Evolutionary conservation across 2,888 invertebrate species (phyloP), one percentile per base, ranked within the genome.

Genomic region (Apodemia mormo): DNA sequence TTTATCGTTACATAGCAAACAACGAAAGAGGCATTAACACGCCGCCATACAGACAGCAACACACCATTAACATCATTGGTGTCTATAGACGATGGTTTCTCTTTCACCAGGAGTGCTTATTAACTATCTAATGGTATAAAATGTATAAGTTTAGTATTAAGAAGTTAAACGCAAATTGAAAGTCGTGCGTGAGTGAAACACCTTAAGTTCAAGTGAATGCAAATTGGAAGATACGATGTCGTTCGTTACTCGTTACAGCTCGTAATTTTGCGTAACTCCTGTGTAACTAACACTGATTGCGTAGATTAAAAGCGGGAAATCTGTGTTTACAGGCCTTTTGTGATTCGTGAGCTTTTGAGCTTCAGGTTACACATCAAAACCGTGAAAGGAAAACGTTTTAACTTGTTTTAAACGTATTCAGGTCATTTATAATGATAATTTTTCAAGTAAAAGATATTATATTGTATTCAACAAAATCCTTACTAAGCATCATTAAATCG

Each of bases 201-300:
- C 61, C 10, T 61, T 14, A 33, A 61, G 4, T 29, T 30, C 22
- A 33, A 61, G 29, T 56, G 30, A 58, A 58, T 33, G 14, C 33
- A 61, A 61, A 30, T 61, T 14, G 33, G 30, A 33, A 33, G 61
- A 30, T 14, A 33, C 61, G 33, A 61, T 61, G 33, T 61, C 61
- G 14, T 33, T 61, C 61, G 37, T 61, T 14, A 61, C 61, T 61
- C 58, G 58, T 58, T 58, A 58, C 29, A 29, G 33, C 61, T 61
- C 61, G 61, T 61, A 61, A 61, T 33, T 30, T 33, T 14, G 12
- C 61, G 61, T 33, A 61, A 61, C 61, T 61, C 33, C 33, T 12
- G 3, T 33, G 37, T 33, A 37, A 61, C 61, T 61, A 33, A 61
- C 61, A 61, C 61, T 61, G 61, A 61, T 61, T 61, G 61, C 61